Evolutionary conservation across 2,888 invertebrate species (phyloP), one percentile per base, ranked within the genome.

Genomic region (Lapara coniferarum): DNA sequence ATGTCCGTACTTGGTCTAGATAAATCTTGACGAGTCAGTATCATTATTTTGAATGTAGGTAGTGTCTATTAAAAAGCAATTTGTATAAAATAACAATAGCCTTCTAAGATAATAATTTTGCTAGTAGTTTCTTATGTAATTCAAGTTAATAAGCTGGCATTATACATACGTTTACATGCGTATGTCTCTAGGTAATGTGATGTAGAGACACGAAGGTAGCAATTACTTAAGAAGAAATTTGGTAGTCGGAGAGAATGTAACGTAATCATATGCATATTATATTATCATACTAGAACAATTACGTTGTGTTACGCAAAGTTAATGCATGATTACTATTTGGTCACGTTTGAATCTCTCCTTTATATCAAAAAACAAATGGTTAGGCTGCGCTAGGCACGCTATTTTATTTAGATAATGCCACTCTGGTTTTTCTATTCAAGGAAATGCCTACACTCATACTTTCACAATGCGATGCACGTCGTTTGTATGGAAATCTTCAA

Each of bases 11-110:
- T 52, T 55, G 13, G 16, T 12, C 13, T 55, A 13, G 52, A n/a
- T n/a, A 19, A 16, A 55, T 10, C 37, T 37, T 55, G 16, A 51
- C 8, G n/a, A 53, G 53, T 53, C 53, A 53, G 53, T 13, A n/a
- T 53, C 53, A 7, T 5, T 16, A n/a, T 53, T 53, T 55, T 55
- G 5, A 37, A 37, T 19, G 16, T 4, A 55, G 4, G 19, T 55
- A 19, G 10, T 55, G 55, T 76, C 85, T 85, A 88, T 88, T 89
- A 88, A 84, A 85, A 85, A 81, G 84, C 81, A 81, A 88, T 88
- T 86, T 86, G 84, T 77, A 80, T 81, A 77, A 81, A 83, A 83
- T 74, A 72, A 73, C 74, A 55, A 8, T 37, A 37, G 37, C 37
- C 37, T 37, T 7, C n/a, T 7, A 53, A 53, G 74, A 16, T 66